Percentiles rank a stretch among this genome's conserved stretches.
These are phyloP conservation scores for Apus apus DNA, from an alignment of 2,113 vertebrate species.

Conservation along the genomic window DNA sequence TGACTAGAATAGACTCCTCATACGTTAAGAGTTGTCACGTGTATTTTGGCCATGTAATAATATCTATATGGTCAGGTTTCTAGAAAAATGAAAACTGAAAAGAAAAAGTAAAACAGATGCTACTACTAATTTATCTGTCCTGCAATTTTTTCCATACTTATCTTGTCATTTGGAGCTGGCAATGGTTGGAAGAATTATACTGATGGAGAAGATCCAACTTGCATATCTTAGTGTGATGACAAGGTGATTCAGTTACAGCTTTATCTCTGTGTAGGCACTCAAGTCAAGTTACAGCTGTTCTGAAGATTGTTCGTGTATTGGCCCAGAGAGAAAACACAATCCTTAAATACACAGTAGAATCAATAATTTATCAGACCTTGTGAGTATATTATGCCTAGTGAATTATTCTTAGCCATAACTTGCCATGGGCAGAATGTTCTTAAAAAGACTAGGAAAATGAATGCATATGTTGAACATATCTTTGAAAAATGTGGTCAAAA, in stretches of 20 bases:
- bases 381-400: neutral
- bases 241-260: neutral
- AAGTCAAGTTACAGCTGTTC: neutral
- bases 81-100: neutral
- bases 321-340: neutral
- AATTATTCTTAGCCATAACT: neutral
- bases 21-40: neutral
- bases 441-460: neutral
- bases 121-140: neutral
- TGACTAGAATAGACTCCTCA: neutral
- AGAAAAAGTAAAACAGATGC: fast-evolving
- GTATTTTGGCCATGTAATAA: neutral
- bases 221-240: neutral
- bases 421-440: neutral
- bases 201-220: neutral
- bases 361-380: neutral
- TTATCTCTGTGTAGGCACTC: neutral
- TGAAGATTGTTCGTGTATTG: fast-evolving
- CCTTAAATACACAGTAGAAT: neutral
- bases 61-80: neutral
- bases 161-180: neutral
- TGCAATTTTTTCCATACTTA: neutral
- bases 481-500: neutral
- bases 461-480: neutral
- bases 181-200: neutral